Conservation (phyloP, 2,888 invertebrate species). For the Geophilus truncorum region DNA sequence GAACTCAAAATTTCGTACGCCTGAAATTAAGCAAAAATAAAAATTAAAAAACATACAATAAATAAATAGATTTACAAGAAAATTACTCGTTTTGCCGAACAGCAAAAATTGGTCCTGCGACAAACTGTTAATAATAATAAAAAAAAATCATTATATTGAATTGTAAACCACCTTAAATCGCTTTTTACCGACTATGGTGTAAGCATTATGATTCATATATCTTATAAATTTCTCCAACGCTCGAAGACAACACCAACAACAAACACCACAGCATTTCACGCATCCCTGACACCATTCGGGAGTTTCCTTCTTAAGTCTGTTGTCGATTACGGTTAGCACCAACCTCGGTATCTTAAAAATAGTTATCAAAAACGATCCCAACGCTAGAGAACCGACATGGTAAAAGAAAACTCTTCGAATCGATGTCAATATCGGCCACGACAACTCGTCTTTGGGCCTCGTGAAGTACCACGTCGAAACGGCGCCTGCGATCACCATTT, state of each 20-base stretch:
- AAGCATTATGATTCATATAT: slow-evolving; percentile 90
- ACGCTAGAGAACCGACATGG: slow-evolving; percentile 90
- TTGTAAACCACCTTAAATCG: too few relatives aligned
- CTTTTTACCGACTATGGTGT: slow-evolving; percentile 71
- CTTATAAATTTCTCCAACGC: slow-evolving; percentile 86
- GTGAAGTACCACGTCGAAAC: slow-evolving; percentile 92
- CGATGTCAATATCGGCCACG: slow-evolving; percentile 39
- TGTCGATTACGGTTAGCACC: slow-evolving; percentile 80
- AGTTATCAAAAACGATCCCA: slow-evolving; percentile 89
- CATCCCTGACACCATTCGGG: background rate
- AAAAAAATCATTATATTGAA: slow-evolving; percentile 37
- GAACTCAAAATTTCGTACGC: slow-evolving; percentile 78
- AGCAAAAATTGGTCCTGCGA: background rate
- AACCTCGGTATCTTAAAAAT: slow-evolving; percentile 85
- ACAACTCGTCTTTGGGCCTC: slow-evolving; percentile 50
- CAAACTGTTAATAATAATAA: background rate
- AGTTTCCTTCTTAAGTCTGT: slow-evolving; percentile 43
- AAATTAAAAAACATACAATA: background rate
- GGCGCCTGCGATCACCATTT: slow-evolving; percentile 87
- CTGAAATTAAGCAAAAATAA: slow-evolving; percentile 56
- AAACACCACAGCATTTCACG: slow-evolving; percentile 50
- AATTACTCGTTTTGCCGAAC: background rate
- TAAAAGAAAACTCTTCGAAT: slow-evolving; percentile 53
- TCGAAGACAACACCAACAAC: slow-evolving; percentile 85
- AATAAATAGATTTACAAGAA: background rate